These are phyloP conservation scores for Felis chaus DNA, from an alignment of 2,113 vertebrate genomes.

Conservation along the genomic window DNA sequence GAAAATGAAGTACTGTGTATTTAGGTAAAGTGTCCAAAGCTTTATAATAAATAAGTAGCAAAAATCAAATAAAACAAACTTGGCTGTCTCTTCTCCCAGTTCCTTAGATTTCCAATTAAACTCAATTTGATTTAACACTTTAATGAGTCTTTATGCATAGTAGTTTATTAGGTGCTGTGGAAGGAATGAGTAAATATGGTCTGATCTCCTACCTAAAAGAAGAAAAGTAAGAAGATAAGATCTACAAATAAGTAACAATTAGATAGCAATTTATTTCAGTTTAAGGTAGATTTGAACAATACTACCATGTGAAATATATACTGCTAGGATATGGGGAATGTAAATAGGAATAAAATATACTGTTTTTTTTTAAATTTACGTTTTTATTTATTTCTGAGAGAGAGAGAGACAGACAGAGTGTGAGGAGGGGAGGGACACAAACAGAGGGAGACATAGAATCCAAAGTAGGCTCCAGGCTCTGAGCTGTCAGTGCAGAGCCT, in stretches of 20 bases:
- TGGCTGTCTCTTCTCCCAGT: background rate
- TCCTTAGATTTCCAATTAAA: background rate
- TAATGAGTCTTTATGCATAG: background rate
- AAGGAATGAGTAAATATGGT: background rate
- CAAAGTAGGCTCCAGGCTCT: no score
- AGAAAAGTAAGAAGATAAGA: background rate
- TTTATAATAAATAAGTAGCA: background rate
- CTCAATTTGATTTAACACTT: background rate
- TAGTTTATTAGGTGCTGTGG: background rate
- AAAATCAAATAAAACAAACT: conserved; percentile 7
- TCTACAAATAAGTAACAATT: background rate
- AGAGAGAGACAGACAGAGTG: no score
- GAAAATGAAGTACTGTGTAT: conserved; percentile 18
- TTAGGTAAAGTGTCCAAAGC: conserved; percentile 15
- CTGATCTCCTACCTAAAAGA: background rate
- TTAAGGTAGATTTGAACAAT: background rate
- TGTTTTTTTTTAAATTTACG: no score
- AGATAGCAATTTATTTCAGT: background rate
- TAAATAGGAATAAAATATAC: background rate
- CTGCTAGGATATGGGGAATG: background rate
- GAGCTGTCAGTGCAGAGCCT: no score
- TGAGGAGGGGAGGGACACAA: no score
- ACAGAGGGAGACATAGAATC: no score
- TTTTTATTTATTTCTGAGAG: no score
- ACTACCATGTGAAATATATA: background rate